A percentile compares a stretch with the other conserved stretches of the same genome.
These are phyloP conservation scores for Hirtodrosophila cameraria DNA, from an alignment of 2,888 invertebrate species.

Conservation along the genomic window DNA sequence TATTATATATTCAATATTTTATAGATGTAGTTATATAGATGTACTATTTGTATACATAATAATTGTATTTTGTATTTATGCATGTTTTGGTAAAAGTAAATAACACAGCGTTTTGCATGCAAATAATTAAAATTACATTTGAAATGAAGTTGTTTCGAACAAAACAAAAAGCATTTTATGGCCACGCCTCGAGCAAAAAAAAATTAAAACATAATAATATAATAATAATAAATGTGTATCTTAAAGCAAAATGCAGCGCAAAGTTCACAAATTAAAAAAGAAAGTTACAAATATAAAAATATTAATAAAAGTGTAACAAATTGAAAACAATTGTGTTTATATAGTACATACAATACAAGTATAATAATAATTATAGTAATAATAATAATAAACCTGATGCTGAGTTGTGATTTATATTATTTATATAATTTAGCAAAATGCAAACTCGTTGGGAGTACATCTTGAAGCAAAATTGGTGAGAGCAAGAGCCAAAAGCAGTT, in stretches of 20 bases:
- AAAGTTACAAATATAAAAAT: slow-evolving; percentile 1
- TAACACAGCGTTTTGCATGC: slow-evolving; percentile 72
- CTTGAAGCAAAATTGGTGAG: slow-evolving; percentile 43
- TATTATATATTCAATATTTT: slow-evolving; percentile 12
- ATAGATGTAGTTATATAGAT: slow-evolving; percentile 17
- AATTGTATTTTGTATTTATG: slow-evolving; percentile 43
- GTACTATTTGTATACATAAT: slow-evolving; percentile 20
- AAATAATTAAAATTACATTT: slow-evolving; percentile 59
- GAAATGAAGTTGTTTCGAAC: slow-evolving; percentile 43
- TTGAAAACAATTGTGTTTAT: slow-evolving; percentile 25
- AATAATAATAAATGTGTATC: slow-evolving; percentile 25
- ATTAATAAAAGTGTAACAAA: slow-evolving; percentile 27
- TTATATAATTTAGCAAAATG: slow-evolving; percentile 48
- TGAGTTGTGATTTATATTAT: slow-evolving; percentile 32
- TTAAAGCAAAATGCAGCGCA: slow-evolving; percentile 2
- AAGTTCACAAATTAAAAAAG: slow-evolving; percentile 3
- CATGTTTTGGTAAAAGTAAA: slow-evolving; percentile 70
- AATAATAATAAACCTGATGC: slow-evolving; percentile 48
- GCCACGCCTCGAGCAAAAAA: slow-evolving; percentile 52
- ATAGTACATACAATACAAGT: slow-evolving; percentile 23
- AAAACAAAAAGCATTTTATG: slow-evolving; percentile 57
- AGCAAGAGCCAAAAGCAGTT: slow-evolving; percentile 41
- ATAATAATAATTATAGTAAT: slow-evolving; percentile 12
- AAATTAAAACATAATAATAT: slow-evolving; percentile 18
- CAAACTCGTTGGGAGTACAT: slow-evolving; percentile 58